A percentile compares a stretch with the other conserved stretches of the same genome.
phyloP scores from a whole-genome alignment of 2,797 vertebrate genomes.

The Pterois miles region DNA sequence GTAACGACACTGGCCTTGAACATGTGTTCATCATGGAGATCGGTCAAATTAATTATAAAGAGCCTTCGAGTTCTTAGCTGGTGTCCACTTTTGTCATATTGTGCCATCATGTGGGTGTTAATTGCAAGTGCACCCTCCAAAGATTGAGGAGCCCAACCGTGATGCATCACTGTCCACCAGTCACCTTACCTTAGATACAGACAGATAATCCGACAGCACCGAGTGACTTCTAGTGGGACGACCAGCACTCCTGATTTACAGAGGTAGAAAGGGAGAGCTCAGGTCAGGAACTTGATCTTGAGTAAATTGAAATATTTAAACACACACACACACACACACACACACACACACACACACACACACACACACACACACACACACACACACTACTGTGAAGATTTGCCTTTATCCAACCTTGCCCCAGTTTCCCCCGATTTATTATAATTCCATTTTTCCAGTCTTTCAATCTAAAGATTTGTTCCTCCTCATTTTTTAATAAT shows the following conservation, averaged over 20 bases:
- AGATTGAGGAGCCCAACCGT: neutral
- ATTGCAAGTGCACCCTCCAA: constrained; percentile 51
- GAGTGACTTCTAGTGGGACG: constrained; percentile 7
- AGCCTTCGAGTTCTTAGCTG: neutral
- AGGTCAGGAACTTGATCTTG: constrained; percentile 65
- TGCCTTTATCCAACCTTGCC: constrained; percentile 84
- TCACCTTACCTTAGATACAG: constrained; percentile 14
- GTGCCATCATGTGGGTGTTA: constrained; percentile 72
- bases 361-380: neutral
- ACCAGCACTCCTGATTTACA: constrained; percentile 3
- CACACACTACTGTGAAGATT: constrained; percentile 75
- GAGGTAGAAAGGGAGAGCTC: constrained; percentile 17
- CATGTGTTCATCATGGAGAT: neutral
- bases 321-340: constrained; percentile 11
- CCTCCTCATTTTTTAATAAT: constrained; percentile 82
- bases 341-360: neutral
- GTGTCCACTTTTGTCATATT: constrained; percentile 44
- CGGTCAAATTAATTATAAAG: neutral
- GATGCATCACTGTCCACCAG: constrained; percentile 6
- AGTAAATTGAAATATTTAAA: constrained; percentile 68
- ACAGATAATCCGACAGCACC: constrained; percentile 18
- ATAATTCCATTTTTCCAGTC: constrained; percentile 84
- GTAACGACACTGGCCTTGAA: neutral
- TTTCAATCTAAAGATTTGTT: constrained; percentile 85
- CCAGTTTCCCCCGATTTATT: constrained; percentile 78